A percentile compares a stretch with the other conserved stretches of the same genome.
phyloP scores from a whole-genome alignment of 2,888 invertebrate species.

The Aporophyla nigra region DNA sequence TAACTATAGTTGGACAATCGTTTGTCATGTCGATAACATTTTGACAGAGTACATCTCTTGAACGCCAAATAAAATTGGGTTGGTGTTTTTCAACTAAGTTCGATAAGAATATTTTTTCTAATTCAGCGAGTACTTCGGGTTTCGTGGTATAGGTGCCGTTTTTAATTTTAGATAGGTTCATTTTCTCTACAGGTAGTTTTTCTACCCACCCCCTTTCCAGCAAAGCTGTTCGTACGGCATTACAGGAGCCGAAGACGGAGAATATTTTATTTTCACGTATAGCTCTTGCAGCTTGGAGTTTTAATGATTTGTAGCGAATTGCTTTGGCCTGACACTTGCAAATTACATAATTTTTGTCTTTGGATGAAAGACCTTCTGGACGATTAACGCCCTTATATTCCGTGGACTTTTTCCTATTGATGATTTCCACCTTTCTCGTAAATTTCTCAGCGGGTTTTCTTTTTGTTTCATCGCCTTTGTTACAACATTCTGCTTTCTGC shows the following conservation, averaged over 20 bases:
- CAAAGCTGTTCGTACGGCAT: constrained; percentile 91
- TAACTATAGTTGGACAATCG: constrained; percentile 77
- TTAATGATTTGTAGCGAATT: constrained; percentile 79
- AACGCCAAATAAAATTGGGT: constrained; percentile 85
- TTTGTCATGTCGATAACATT: constrained; percentile 75
- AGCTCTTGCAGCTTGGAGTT: constrained; percentile 86
- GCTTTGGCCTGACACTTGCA: constrained; percentile 79
- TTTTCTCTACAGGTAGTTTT: constrained; percentile 88
- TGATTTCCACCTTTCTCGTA: constrained; percentile 47
- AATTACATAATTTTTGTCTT: constrained; percentile 83
- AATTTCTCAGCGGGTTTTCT: constrained; percentile 72
- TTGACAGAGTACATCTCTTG: constrained; percentile 72
- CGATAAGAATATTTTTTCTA: constrained; percentile 85
- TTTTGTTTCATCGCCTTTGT: constrained; percentile 68
- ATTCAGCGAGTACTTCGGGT: constrained; percentile 76
- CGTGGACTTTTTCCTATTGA: constrained; percentile 41
- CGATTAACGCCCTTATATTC: constrained; percentile 62
- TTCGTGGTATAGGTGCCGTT: constrained; percentile 74
- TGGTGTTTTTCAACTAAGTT: constrained; percentile 81
- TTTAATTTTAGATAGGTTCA: constrained; percentile 83
- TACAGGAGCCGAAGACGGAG: constrained; percentile 89
- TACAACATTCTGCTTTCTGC: constrained; percentile 27
- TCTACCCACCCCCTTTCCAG: constrained; percentile 94
- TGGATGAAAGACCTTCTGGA: constrained; percentile 77
- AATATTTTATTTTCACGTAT: constrained; percentile 89